phyloP scores from a whole-genome alignment of 2,888 invertebrate genomes.

The Eristalis tenax region DNA sequence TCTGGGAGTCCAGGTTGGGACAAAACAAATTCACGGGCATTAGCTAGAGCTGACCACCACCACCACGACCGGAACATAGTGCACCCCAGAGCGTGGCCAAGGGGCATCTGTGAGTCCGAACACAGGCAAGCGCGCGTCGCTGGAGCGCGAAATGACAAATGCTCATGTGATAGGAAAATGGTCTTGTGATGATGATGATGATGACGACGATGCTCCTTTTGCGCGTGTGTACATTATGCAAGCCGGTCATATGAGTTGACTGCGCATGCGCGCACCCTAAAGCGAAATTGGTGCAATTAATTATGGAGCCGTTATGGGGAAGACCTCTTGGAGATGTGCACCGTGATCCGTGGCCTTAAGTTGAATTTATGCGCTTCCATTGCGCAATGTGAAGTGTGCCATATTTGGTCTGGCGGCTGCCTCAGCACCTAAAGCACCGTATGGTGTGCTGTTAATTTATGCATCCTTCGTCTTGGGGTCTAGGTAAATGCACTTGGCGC shows the following conservation, averaged over 20 bases:
- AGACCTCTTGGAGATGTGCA: constrained; percentile 55
- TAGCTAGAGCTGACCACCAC: constrained; percentile 53
- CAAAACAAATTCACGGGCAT: constrained; percentile 56
- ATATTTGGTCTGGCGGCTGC: constrained; percentile 58
- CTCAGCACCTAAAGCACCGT: constrained; percentile 40
- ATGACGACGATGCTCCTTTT: constrained; percentile 35
- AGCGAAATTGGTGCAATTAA: constrained; percentile 69
- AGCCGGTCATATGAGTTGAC: constrained; percentile 15
- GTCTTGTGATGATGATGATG: constrained; percentile 59
- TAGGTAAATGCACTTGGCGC: constrained; percentile 59
- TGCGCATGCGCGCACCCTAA: constrained; percentile 50
- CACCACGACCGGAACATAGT: constrained; percentile 8
- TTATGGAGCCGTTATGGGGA: constrained; percentile 67
- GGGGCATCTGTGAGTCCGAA: constrained; percentile 2
- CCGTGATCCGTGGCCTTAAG: constrained; percentile 50
- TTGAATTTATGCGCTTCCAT: constrained; percentile 42
- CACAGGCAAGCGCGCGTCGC: constrained; percentile 30
- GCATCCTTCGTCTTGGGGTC: constrained; percentile 47
- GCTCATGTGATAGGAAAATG: constrained; percentile 65
- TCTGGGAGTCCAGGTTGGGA: constrained; percentile 6
- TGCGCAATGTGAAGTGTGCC: constrained; percentile 54
- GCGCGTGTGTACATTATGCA: constrained; percentile 11
- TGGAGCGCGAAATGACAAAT: constrained; percentile 67
- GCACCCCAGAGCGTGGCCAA: background rate
- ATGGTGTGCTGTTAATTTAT: constrained; percentile 60